phyloP scores from a whole-genome alignment of 2,888 invertebrate species.

The Cancer borealis region DNA sequence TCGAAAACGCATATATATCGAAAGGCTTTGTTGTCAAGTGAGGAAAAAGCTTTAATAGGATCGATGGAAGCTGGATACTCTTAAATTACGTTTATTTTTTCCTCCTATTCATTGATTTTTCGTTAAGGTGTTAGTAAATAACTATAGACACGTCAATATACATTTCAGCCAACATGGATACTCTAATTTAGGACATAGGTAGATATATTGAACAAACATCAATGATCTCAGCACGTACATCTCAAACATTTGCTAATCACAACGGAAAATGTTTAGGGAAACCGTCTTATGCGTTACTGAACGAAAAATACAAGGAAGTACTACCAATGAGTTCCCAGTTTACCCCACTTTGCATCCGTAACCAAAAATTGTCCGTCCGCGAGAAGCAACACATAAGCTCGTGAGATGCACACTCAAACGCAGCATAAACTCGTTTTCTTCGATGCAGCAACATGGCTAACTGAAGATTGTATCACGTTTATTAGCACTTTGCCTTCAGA shows the following conservation, averaged over 20 bases:
- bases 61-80: not conserved
- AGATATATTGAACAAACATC: not conserved
- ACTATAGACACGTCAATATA: not conserved
- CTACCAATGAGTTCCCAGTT: not conserved
- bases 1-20: not conserved
- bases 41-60: not conserved
- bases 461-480: not conserved
- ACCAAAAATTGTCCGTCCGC: constrained; percentile 37
- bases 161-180: not conserved
- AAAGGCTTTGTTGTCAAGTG: not conserved
- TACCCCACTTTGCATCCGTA: constrained; percentile 38
- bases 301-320: not conserved
- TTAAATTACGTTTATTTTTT: not conserved
- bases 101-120: not conserved
- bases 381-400: constrained; percentile 15
- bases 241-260: not conserved
- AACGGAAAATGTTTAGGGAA: not conserved
- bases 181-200: not conserved
- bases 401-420: not conserved
- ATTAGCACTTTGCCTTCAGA: not conserved
- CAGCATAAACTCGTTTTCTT: constrained; percentile 3
- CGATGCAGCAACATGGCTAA: not conserved
- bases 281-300: not conserved
- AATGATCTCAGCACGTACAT: not conserved
- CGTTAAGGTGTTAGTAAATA: not conserved